phyloP scores from a whole-genome alignment of 1,140 invertebrate species.

The Penaeus indicus region DNA sequence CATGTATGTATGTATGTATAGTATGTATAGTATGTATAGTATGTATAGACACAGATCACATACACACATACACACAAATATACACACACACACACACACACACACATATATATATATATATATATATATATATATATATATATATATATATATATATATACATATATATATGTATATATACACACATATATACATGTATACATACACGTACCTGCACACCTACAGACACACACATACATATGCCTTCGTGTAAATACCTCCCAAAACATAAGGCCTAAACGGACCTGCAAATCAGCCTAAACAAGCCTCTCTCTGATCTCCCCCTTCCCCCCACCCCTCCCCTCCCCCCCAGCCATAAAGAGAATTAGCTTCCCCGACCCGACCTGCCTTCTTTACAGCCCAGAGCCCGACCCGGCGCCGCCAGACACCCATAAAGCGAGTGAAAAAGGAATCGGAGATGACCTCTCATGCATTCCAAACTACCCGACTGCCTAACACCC shows the following conservation, averaged over 20 bases:
- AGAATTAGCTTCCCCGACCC: no score
- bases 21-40: neutral
- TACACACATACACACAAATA: neutral
- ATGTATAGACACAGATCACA: neutral
- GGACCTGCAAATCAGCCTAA: neutral
- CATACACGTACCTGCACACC: neutral
- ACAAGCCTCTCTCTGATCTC: no score
- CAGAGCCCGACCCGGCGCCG: no score
- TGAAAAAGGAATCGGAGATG: no score
- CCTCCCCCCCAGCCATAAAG: no score
- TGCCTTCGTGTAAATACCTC: neutral
- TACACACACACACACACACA: neutral
- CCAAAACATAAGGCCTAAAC: neutral
- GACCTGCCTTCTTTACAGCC: no score
- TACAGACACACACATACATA: neutral
- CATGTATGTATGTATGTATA: neutral
- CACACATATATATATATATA: neutral
- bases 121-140: neutral
- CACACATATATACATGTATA: neutral
- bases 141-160: constrained; percentile 23
- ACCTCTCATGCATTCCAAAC: no score
- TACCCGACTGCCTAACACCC: no score
- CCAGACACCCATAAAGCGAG: no score
- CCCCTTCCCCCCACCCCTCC: no score
- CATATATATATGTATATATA: constrained; percentile 6